Conservation (phyloP, 2,888 invertebrate species). For the Eristalis tenax region DNA sequence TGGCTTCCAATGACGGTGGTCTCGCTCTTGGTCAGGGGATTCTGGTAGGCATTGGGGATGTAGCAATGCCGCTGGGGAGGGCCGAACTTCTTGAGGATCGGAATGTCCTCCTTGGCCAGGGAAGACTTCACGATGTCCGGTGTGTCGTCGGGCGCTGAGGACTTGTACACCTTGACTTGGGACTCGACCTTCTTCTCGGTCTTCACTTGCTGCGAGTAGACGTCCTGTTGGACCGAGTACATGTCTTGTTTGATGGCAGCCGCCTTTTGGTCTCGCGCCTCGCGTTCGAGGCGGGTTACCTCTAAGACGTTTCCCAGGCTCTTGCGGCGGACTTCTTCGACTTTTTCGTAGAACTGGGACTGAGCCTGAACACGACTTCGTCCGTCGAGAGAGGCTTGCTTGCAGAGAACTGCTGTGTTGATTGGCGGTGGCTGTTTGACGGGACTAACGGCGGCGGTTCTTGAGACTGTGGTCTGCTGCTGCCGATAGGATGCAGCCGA, state of each 20-base stretch:
- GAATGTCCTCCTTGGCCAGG: conserved; percentile 79
- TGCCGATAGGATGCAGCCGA: conserved; percentile 16
- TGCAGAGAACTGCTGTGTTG: conserved; percentile 38
- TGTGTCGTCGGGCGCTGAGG: conserved; percentile 79
- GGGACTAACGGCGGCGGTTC: conserved; percentile 42
- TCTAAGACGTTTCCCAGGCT: conserved; percentile 77
- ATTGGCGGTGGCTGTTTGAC: conserved; percentile 35
- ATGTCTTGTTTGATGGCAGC: conserved; percentile 64
- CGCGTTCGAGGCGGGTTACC: conserved; percentile 47
- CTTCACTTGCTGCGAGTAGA: conserved; percentile 51
- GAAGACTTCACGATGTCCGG: conserved; percentile 80
- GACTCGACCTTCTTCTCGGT: conserved; percentile 32
- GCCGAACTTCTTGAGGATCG: conserved; percentile 80
- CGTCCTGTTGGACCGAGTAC: conserved; percentile 64
- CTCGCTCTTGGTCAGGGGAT: conserved; percentile 74
- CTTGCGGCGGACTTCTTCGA: conserved; percentile 76
- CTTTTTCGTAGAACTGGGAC: conserved; percentile 57
- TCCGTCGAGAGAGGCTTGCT: conserved; percentile 54
- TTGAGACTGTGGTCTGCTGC: conserved; percentile 45
- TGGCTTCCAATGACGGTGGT: conserved; percentile 28
- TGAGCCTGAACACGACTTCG: conserved; percentile 74
- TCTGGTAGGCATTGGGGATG: conserved; percentile 79
- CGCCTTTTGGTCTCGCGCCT: conserved; percentile 56
- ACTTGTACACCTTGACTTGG: conserved; percentile 75
- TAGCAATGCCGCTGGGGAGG: conserved; percentile 80